Evolutionary conservation across 1,140 invertebrate species (phyloP).

Genomic region (Andricus grossulariae): DNA sequence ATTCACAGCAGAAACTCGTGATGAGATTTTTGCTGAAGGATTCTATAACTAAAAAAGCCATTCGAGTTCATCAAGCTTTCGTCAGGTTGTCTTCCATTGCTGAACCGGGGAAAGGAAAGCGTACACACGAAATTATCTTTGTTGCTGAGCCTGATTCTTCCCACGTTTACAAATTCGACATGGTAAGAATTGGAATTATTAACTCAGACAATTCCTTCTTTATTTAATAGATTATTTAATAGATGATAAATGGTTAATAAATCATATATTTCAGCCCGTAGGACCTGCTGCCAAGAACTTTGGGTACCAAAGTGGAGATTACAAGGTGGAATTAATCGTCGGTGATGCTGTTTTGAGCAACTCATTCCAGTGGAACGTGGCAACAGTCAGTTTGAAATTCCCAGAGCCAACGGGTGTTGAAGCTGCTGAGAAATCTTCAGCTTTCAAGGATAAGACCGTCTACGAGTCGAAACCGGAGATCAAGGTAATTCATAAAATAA

Average conservation of each 20-base stretch:
- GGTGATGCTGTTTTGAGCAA: conserved; percentile 94
- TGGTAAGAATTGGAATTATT: conserved; percentile 79
- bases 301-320: conserved; percentile 84
- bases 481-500: conserved; percentile 73
- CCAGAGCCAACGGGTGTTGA: conserved; percentile 68
- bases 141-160: conserved; percentile 91
- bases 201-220: too few relatives aligned
- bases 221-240: too few relatives aligned
- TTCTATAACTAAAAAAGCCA: conserved; percentile 80
- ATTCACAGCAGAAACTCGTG: conserved; percentile 92
- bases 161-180: conserved; percentile 93
- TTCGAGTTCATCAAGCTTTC: conserved; percentile 95
- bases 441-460: conserved; percentile 69
- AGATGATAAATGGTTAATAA: conserved; percentile 29
- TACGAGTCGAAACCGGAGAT: conserved; percentile 89
- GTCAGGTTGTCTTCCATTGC: conserved; percentile 81
- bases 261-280: conserved; percentile 82
- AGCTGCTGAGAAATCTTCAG: conserved; percentile 63
- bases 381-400: conserved; percentile 86
- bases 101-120: conserved; percentile 74
- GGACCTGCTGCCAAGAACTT: conserved; percentile 89
- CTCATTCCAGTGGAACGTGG: conserved; percentile 91
- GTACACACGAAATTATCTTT: conserved; percentile 91
- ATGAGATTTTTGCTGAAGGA: conserved; percentile 90
- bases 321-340: conserved; percentile 90